Conservation (phyloP, 2,888 invertebrate genomes). For the Drosophila tanythrix region DNA sequence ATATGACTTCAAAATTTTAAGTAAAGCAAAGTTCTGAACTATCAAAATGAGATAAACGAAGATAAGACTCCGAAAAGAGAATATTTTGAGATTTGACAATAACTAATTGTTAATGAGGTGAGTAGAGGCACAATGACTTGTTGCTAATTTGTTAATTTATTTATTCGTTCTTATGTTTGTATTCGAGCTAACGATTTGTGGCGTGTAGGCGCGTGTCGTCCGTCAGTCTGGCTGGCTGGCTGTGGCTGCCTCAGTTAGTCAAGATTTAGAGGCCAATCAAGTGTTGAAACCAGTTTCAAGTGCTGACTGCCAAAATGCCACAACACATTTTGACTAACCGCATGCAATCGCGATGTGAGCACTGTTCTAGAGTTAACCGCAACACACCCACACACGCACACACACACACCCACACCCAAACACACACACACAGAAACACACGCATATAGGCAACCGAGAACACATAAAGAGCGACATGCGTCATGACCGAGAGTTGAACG, state of each 20-base stretch:
- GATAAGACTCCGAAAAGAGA: neutral
- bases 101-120: neutral
- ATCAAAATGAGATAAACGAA: neutral
- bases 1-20: slow-evolving; percentile 1
- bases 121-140: slow-evolving; percentile 11
- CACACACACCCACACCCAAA: neutral
- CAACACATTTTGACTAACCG: slow-evolving; percentile 59
- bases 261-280: slow-evolving; percentile 16
- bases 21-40: neutral
- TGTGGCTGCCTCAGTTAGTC: slow-evolving; percentile 1
- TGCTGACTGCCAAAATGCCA: slow-evolving; percentile 47
- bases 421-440: neutral
- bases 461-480: slow-evolving; percentile 33
- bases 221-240: slow-evolving; percentile 21
- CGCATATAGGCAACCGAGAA: slow-evolving; percentile 16
- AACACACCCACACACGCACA: slow-evolving; percentile 17
- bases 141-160: slow-evolving; percentile 18
- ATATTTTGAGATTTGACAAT: neutral
- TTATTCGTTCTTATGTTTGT: neutral
- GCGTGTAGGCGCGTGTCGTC: slow-evolving; percentile 56
- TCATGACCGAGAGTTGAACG: slow-evolving; percentile 19
- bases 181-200: slow-evolving; percentile 18
- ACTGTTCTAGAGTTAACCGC: slow-evolving; percentile 49
- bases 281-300: slow-evolving; percentile 64
- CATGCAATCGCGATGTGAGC: slow-evolving; percentile 53